Evolutionary conservation across 2,888 invertebrate genomes (phyloP).

Genomic region (Noctua pronuba): DNA sequence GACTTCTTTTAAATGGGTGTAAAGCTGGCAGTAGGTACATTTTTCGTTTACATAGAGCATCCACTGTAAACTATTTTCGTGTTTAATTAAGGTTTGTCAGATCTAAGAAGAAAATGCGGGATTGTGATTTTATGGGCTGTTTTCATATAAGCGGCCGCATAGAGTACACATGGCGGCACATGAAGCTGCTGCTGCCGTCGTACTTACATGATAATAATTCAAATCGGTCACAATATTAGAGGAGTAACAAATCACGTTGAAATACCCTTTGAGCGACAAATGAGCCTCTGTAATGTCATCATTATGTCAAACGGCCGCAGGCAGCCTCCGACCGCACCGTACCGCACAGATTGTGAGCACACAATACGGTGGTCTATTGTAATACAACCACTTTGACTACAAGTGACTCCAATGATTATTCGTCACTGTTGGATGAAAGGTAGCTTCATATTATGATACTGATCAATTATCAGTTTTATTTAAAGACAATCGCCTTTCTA

Average conservation of each 20-base stretch:
- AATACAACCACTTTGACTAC: neutral
- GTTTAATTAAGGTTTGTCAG: neutral
- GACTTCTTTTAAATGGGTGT: neutral
- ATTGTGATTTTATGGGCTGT: neutral
- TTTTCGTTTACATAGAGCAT: neutral
- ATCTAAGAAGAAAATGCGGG: neutral
- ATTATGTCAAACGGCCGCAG: constrained; percentile 54
- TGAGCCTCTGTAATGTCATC: constrained; percentile 52
- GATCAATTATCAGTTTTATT: neutral
- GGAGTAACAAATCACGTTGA: constrained; percentile 47
- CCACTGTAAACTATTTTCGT: neutral
- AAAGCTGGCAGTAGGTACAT: neutral
- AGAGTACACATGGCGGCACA: no score
- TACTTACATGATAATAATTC: neutral
- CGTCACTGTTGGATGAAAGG: neutral
- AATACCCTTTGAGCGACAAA: constrained; percentile 47
- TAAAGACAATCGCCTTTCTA: neutral
- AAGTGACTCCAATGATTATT: neutral
- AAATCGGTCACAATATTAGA: constrained; percentile 6
- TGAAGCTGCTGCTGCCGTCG: no score
- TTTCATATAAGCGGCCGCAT: neutral
- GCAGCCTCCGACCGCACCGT: neutral
- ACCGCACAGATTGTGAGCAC: constrained; percentile 1
- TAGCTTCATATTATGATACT: neutral
- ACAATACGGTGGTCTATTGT: constrained; percentile 48